A percentile compares a stretch with the other conserved stretches of the same genome.
These are phyloP conservation scores for Polydrusus cervinus DNA, from an alignment of 2,888 invertebrate genomes.

Conservation along the genomic window DNA sequence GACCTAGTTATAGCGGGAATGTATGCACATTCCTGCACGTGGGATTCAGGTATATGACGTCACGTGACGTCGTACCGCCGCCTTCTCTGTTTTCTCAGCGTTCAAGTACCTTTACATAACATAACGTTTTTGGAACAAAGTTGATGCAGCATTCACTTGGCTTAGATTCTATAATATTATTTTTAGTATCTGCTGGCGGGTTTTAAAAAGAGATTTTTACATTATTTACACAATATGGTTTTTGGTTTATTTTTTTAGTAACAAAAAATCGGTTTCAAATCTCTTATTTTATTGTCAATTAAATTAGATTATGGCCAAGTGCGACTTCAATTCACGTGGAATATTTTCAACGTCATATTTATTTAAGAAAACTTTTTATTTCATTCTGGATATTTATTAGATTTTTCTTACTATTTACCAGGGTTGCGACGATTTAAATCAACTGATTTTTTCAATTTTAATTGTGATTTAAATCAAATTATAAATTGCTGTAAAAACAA, in stretches of 20 bases:
- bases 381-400: no score
- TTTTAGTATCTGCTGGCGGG: conserved; percentile 11
- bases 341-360: background rate
- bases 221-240: no score
- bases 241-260: no score
- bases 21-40: conserved; percentile 71
- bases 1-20: conserved; percentile 68
- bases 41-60: conserved; percentile 70
- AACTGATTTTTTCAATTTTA: no score
- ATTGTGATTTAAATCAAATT: no score
- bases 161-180: conserved; percentile 16
- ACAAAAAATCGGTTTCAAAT: no score
- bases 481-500: no score
- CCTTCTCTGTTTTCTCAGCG: conserved; percentile 55
- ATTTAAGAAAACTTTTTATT: no score
- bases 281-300: background rate
- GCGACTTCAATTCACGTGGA: background rate
- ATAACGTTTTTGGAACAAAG: conserved; percentile 31
- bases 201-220: background rate
- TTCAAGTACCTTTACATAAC: conserved; percentile 53
- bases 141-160: conserved; percentile 15
- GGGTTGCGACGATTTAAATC: no score
- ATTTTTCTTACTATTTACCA: no score
- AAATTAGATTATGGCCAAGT: background rate
- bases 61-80: conserved; percentile 64